Evolutionary conservation across 2,888 invertebrate species (phyloP), one percentile per base, ranked within the genome.

Genomic region (Abscondita cerata): DNA sequence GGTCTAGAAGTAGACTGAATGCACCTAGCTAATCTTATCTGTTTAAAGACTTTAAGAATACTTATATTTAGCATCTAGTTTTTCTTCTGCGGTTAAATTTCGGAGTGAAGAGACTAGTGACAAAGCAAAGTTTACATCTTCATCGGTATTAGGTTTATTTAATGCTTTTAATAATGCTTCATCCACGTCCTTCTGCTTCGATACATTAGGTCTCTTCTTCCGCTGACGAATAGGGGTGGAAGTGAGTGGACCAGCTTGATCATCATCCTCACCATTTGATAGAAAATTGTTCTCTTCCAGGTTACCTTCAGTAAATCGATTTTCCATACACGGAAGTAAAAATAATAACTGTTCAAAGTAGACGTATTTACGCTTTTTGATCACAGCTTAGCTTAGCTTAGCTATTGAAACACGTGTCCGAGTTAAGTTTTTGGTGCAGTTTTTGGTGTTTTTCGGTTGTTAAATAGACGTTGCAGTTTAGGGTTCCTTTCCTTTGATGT

Each of bases 31-130:
- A 38, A 4, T 38, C 5, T 4, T n/a, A 38, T 38, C 9, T 38
- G 9, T 12, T 38, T 38, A 38, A 38, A 38, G 12, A 38, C 12
- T 8, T n/a, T 38, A 4, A 38, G n/a, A 38, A 38, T 38, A 38
- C 12, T n/a, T n/a, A 38, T 38, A n/a, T n/a, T 38, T 38, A 38
- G 38, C 38, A 38, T 38, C 38, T 4, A 38, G 38, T 6, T 38
- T 38, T 12, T 38, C 38, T 38, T 38, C 38, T 38, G 38, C 38
- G 38, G 38, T 38, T n/a, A 38, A 38, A 38, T 6, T n/a, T 12
- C 12, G 5, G 9, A 38, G 38, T 38, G 38, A 38, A 12, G 38
- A 12, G 12, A n/a, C 38, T n/a, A 38, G 8, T n/a, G 38, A 38
- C 12, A 38, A 38, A 31, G 31, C 31, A 31, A 31, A 6, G 31